Evolutionary conservation across 2,888 invertebrate genomes (phyloP).

Genomic region (Polymixis flavicincta): DNA sequence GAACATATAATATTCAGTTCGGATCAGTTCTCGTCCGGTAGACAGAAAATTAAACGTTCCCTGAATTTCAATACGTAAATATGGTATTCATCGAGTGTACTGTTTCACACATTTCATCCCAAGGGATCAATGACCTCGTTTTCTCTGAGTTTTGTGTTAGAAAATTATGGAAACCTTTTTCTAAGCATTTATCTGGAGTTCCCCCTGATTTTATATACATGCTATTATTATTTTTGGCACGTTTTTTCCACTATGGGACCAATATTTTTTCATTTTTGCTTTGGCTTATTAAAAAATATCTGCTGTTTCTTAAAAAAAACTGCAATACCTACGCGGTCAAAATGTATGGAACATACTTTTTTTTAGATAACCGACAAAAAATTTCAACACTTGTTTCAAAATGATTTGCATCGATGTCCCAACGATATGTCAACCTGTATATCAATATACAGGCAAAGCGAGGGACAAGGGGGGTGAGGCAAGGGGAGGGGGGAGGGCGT

Average conservation of each 20-base stretch:
- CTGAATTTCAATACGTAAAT: conserved; percentile 49
- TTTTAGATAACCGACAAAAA: too few species aligned
- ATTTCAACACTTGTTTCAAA: too few species aligned
- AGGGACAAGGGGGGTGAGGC: too few species aligned
- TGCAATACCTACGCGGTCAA: too few species aligned
- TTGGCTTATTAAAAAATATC: too few species aligned
- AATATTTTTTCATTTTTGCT: neutral
- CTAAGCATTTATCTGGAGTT: conserved; percentile 40
- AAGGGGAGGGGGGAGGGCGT: too few species aligned
- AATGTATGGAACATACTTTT: too few species aligned
- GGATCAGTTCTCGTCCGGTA: conserved; percentile 15
- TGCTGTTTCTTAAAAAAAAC: too few species aligned
- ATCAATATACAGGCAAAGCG: too few species aligned
- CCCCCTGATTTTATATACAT: conserved; percentile 14
- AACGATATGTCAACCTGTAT: too few species aligned
- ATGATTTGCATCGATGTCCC: too few species aligned
- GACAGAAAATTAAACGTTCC: conserved; percentile 27
- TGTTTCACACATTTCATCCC: conserved; percentile 25
- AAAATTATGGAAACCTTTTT: conserved; percentile 21
- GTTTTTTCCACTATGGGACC: neutral
- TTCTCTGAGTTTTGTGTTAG: conserved; percentile 1
- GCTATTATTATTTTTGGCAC: conserved; percentile 16
- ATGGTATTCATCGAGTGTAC: conserved; percentile 34
- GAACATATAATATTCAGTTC: conserved; percentile 33
- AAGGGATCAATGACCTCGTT: conserved; percentile 34